These are phyloP conservation scores for Plectropomus leopardus DNA, from an alignment of 2,113 vertebrate species.

Conservation along the genomic window DNA sequence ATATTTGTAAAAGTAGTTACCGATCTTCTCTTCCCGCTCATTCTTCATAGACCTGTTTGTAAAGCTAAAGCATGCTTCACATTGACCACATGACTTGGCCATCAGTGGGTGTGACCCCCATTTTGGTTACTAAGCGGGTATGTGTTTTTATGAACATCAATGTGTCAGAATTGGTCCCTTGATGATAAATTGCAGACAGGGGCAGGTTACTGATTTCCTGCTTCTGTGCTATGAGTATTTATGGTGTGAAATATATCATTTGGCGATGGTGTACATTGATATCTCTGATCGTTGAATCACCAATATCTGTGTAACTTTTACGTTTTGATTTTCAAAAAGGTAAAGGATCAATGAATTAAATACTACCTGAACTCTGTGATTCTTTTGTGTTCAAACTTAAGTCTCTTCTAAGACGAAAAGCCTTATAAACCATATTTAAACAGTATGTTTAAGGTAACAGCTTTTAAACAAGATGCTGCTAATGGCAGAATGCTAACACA, in stretches of 20 bases:
- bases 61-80: slow-evolving; percentile 81
- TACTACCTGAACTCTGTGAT: slow-evolving; percentile 80
- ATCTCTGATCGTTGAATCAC: slow-evolving; percentile 86
- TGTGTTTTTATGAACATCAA: slow-evolving; percentile 77
- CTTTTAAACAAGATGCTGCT: not conserved
- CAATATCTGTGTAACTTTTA: slow-evolving; percentile 86
- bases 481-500: not conserved
- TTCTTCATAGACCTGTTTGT: slow-evolving; percentile 76
- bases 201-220: slow-evolving; percentile 79
- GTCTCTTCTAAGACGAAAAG: not conserved
- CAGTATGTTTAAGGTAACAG: not conserved
- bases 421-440: not conserved
- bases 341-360: slow-evolving; percentile 86
- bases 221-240: slow-evolving; percentile 82
- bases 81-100: slow-evolving; percentile 70
- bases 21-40: slow-evolving; percentile 56
- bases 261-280: slow-evolving; percentile 87
- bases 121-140: slow-evolving; percentile 76
- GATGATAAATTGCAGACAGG: slow-evolving; percentile 79
- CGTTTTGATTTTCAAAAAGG: slow-evolving; percentile 86
- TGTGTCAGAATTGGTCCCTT: slow-evolving; percentile 85
- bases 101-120: slow-evolving; percentile 62
- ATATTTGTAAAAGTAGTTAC: slow-evolving; percentile 77
- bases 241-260: slow-evolving; percentile 88
- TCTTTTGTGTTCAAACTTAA: slow-evolving; percentile 63